Evolutionary conservation across 1,140 invertebrate genomes (phyloP), one percentile per base, ranked within the genome.

Genomic region (Propsilocerus akamusi): DNA sequence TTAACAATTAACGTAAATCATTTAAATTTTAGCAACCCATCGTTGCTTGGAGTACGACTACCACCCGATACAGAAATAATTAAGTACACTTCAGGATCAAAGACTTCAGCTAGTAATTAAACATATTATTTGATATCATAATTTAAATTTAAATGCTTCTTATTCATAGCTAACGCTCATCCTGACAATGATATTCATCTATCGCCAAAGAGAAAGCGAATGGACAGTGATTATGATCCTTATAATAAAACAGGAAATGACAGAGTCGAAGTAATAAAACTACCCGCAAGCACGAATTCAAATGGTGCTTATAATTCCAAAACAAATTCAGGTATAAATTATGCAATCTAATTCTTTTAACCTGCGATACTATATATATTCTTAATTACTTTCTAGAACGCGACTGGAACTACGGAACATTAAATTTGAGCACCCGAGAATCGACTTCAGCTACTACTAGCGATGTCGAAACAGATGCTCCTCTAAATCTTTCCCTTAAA

Each of bases 11-110:
- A 14, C 7, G 14, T 37, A 17, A 2, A n/a, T 37, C n/a, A 12
- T 37, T 7, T 41, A 25, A 46, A 55, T 67, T 70, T 26, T 64
- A 86, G 80, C 68, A 83, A 86, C 68, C 78, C 81, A 53, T 76
- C 82, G 59, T 77, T 86, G 62, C 67, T 86, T 57, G 83, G 83
- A 37, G 82, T 87, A 26, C 73, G 84, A 26, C 65, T 89, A 54
- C 85, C 85, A 53, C 83, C 84, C n/a, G 85, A 87, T 58, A 89
- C 85, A 12, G 85, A 89, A 68, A 87, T 89, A 50, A 87, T 89
- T 58, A 87, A 87, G 63, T 87, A 87, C 61, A 87, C 84, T 47
- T 87, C 82, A 47, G 53, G 84, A 86, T 67, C 80, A 82, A 59
- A 58, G 59, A 53, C 56, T 56, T 50, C 46, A 83, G 82, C 10